Conservation (phyloP, 2,113 vertebrate genomes). For the Rhinichthys klamathensis region DNA sequence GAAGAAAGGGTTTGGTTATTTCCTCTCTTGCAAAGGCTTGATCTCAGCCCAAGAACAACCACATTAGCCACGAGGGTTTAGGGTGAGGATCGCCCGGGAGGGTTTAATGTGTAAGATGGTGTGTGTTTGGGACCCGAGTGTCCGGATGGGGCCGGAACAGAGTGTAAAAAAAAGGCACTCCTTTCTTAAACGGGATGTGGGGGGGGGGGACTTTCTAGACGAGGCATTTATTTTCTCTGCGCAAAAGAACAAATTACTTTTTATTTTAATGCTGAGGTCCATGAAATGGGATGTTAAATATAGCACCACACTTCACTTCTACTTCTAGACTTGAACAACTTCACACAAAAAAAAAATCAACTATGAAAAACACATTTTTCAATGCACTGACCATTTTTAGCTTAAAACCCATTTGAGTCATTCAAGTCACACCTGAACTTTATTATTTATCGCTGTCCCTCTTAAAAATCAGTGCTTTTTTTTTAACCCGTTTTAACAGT, state of each 20-base stretch:
- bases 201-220: slow-evolving; percentile 67
- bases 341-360: background rate
- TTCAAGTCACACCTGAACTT: background rate
- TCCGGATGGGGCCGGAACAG: slow-evolving; percentile 80
- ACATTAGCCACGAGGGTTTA: slow-evolving; percentile 88
- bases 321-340: background rate
- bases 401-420: slow-evolving; percentile 6
- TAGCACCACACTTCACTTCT: slow-evolving; percentile 6
- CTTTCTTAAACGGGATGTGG: slow-evolving; percentile 36
- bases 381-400: background rate
- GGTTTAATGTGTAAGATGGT: slow-evolving; percentile 77
- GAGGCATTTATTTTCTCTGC: slow-evolving; percentile 67
- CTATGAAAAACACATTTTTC: background rate
- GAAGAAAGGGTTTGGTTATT: slow-evolving; percentile 79
- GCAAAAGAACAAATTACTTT: background rate
- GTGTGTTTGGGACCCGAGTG: slow-evolving; percentile 80
- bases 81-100: slow-evolving; percentile 84
- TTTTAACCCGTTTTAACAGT: background rate
- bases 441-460: background rate
- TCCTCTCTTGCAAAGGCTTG: slow-evolving; percentile 65
- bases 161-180: slow-evolving; percentile 68
- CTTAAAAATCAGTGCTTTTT: background rate
- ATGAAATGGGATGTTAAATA: background rate
- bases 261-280: background rate
- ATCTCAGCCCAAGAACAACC: slow-evolving; percentile 87